Percentiles rank a stretch among this genome's conserved stretches.
Evolutionary conservation across 2,113 vertebrate genomes (phyloP).

Genomic region (Macaca fascicularis): DNA sequence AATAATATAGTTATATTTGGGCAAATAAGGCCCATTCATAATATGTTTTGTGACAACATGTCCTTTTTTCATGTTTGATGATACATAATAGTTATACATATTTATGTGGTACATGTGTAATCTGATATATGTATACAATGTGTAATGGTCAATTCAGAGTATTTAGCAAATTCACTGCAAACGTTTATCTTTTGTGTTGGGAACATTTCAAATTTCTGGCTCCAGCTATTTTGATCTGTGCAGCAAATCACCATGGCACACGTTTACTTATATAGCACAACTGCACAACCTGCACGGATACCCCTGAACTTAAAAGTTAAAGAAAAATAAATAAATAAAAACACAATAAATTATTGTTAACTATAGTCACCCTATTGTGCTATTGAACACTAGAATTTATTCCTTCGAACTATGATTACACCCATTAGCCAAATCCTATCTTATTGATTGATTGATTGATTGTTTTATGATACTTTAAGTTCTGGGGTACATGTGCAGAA

Average conservation of each 20-base stretch:
- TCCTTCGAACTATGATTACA: neutral
- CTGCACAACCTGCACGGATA: no score
- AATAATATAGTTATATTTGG: neutral
- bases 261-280: no score
- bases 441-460: neutral
- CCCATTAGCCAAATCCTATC: no score
- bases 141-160: neutral
- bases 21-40: neutral
- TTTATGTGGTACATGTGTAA: neutral
- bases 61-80: neutral
- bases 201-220: neutral
- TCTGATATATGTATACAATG: neutral
- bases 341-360: neutral
- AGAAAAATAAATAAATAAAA: no score
- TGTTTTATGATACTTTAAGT: no score
- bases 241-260: no score
- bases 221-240: neutral
- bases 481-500: no score
- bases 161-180: neutral
- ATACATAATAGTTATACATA: neutral
- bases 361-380: neutral
- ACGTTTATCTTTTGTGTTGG: neutral
- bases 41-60: neutral
- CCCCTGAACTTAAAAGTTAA: no score
- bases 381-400: neutral